Conservation (phyloP, 2,113 vertebrate genomes). For the Cynopterus brachyotis region DNA sequence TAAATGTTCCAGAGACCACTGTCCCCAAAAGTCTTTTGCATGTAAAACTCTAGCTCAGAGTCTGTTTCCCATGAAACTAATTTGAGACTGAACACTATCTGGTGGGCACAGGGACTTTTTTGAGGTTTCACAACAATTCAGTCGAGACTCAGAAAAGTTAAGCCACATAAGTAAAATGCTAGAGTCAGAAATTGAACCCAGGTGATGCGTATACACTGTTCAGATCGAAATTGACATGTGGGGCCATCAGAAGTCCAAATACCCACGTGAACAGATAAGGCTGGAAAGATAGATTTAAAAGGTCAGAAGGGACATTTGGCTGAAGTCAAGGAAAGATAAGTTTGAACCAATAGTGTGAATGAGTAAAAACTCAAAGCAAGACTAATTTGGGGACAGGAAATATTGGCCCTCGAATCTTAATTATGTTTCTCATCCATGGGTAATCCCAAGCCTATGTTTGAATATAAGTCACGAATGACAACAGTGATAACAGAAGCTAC, state of each 20-base stretch:
- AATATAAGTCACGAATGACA: not conserved
- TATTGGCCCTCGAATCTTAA: not conserved
- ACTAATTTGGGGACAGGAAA: not conserved
- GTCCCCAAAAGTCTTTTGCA: not conserved
- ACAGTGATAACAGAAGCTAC: not conserved
- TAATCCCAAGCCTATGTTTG: not conserved
- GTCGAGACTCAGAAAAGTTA: not conserved
- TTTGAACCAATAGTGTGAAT: not conserved
- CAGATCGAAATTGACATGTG: not conserved
- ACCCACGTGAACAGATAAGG: not conserved
- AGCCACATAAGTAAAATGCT: not conserved
- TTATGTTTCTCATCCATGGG: not conserved
- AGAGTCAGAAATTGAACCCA: not conserved
- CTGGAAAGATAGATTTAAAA: not conserved
- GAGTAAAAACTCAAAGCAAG: not conserved
- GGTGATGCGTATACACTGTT: not conserved
- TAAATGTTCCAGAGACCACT: not conserved
- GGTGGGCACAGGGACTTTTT: not conserved
- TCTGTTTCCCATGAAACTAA: constrained; percentile 13
- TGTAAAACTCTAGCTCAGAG: not conserved
- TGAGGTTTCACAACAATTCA: not conserved
- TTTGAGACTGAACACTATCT: not conserved
- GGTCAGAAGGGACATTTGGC: not conserved
- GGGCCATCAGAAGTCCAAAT: not conserved
- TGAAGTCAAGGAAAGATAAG: not conserved